Percentiles rank a stretch among this genome's conserved stretches.
Evolutionary conservation across 2,113 vertebrate genomes (phyloP).

Genomic region (Nesoenas mayeri): DNA sequence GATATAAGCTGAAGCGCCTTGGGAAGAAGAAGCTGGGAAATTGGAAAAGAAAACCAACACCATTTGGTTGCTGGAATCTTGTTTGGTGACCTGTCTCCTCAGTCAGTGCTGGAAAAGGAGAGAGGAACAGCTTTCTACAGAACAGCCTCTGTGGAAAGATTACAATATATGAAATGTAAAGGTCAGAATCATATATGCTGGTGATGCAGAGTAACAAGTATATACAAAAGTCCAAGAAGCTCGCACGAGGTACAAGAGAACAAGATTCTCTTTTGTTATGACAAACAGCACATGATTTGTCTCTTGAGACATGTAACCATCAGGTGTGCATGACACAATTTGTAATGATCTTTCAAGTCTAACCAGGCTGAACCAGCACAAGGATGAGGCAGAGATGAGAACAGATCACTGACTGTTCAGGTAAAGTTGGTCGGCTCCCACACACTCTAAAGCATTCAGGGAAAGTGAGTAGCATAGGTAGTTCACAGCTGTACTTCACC

Average conservation of each 20-base stretch:
- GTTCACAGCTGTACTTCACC: background rate
- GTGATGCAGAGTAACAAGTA: background rate
- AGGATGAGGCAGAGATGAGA: background rate
- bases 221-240: background rate
- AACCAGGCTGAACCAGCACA: background rate
- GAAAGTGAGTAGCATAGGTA: background rate
- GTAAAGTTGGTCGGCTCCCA: background rate
- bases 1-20: background rate
- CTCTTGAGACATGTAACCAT: background rate
- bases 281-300: background rate
- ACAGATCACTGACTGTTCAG: background rate
- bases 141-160: constrained; percentile 20
- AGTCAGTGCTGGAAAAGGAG: constrained; percentile 4
- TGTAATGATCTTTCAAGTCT: background rate
- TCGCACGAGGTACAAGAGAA: background rate
- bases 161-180: background rate
- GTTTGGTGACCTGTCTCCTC: background rate
- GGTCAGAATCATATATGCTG: background rate
- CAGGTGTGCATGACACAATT: background rate
- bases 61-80: background rate
- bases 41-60: background rate
- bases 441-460: background rate
- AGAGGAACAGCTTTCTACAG: constrained; percentile 1
- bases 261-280: background rate
- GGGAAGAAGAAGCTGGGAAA: background rate